Evolutionary conservation across 2,888 invertebrate species (phyloP), one percentile per base, ranked within the genome.

Genomic region (Conchocele bisecta): DNA sequence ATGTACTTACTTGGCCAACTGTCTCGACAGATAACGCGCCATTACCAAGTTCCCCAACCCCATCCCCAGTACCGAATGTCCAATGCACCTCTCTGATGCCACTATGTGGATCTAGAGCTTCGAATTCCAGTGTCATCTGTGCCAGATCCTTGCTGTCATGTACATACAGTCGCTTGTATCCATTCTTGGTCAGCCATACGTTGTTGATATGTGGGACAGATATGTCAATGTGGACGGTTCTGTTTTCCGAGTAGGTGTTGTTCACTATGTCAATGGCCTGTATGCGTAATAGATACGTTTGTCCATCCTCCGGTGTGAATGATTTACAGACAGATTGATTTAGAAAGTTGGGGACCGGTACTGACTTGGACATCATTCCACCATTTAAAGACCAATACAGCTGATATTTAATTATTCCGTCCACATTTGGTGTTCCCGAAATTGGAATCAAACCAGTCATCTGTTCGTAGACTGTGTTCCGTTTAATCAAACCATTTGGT

Each of bases 61-160:
- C 6, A 56, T 73, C 73, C 11, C 50, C 29, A 13, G 64, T 71
- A 17, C 81, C 80, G 46, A 84, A 59, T 1, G 51, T 54, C 82
- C 82, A 83, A 22, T 78, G 39, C 7, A 81, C 57, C 13, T 56
- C 41, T n/a, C 33, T 22, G n/a, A 84, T 53, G n/a, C 84, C 83
- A 63, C 84, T 83, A 61, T 84, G 82, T 9, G 61, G 57, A 58
- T 84, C 84, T 29, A 72, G 35, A 0, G 75, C 78, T 11, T 78
- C 70, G 37, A 83, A 79, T 11, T 67, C 28, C 9, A 84, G 35
- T 13, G 35, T 28, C 76, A 82, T 74, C 7, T 56, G 63, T 13
- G 79, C 72, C 20, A 83, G 68, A 33, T 83, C 83, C 11, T 57
- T 79, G 3, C 59, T 51, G 28, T 70, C 60, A 41, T 83, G 82